These are phyloP conservation scores for Falco concolor DNA, from an alignment of 2,797 vertebrate species.

Conservation along the genomic window DNA sequence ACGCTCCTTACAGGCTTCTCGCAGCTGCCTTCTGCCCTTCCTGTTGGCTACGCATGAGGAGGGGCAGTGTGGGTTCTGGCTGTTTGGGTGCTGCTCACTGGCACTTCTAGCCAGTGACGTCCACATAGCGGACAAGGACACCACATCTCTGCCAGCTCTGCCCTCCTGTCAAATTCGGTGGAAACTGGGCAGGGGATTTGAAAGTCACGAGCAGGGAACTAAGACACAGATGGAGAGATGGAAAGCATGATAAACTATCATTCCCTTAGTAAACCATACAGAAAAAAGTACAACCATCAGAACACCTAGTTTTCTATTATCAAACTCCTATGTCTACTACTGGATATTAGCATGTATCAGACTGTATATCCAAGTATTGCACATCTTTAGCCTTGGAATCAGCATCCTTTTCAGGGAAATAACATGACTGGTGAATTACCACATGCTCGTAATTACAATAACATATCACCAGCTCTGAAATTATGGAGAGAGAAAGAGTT, in stretches of 20 bases:
- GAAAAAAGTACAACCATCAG: not conserved
- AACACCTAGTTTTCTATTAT: not conserved
- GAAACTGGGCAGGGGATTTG: not conserved
- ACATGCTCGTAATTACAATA: not conserved
- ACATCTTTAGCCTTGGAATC: not conserved
- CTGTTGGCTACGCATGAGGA: not conserved
- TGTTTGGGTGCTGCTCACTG: not conserved
- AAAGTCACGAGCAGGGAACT: not conserved
- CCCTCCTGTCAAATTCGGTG: not conserved
- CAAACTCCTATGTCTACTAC: not conserved
- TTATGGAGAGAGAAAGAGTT: not conserved
- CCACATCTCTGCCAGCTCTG: not conserved
- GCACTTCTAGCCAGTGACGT: not conserved
- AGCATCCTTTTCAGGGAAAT: not conserved
- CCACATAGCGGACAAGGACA: not conserved
- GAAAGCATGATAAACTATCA: not conserved
- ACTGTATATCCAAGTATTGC: not conserved
- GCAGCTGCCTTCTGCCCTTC: not conserved
- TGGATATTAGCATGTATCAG: not conserved
- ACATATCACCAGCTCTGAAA: not conserved
- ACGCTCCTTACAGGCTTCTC: not conserved
- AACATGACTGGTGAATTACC: not conserved
- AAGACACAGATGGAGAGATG: not conserved
- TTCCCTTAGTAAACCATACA: not conserved
- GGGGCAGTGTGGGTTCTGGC: rapidly evolving